Evolutionary conservation across 1,140 invertebrate species (phyloP), one percentile per base, ranked within the genome.

Genomic region (Drosophila gunungcola): DNA sequence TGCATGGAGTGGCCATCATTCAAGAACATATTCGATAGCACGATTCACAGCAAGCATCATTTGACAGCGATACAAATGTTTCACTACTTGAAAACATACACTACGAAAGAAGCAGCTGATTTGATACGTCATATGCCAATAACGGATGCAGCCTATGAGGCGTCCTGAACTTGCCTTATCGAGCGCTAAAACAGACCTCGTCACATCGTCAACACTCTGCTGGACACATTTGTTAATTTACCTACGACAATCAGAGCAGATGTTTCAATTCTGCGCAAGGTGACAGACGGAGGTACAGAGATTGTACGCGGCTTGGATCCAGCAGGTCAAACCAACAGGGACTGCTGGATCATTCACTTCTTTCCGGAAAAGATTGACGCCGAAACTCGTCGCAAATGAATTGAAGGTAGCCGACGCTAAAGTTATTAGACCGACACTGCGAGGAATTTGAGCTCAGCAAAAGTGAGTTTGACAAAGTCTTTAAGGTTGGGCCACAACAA

Each of bases 371-470:
- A 51, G 7, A 32, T 13, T 12, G 32, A 29, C 29, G 29, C 29
- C 6, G 29, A 32, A 6, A 5, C 29, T 32, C 29, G 29, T 6
- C 29, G 29, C 29, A 32, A 32, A 32, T 32, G 29, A 6, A 32
- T 32, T 32, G 29, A 32, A 6, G 29, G 29, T 6, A 32, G 29
- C 4, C 5, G 29, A 6, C 13, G 2, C 27, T 51, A 2, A 51
- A 51, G 32, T 52, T 52, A 21, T 34, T 52, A 52, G 29, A 52
- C 32, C 27, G 27, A 13, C 32, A 32, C n/a, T 52, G 49, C 11
- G 49, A 36, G 29, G 29, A 52, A 16, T 52, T 52, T 10, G 49
- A 52, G 49, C 25, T 52, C n/a, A 42, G 41, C 41, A 42, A 42
- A 42, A 42, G 5, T 16, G 41, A 13, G 5, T 32, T 1, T 4